phyloP scores from a whole-genome alignment of 2,113 vertebrate genomes.

The Acanthochromis polyacanthus region DNA sequence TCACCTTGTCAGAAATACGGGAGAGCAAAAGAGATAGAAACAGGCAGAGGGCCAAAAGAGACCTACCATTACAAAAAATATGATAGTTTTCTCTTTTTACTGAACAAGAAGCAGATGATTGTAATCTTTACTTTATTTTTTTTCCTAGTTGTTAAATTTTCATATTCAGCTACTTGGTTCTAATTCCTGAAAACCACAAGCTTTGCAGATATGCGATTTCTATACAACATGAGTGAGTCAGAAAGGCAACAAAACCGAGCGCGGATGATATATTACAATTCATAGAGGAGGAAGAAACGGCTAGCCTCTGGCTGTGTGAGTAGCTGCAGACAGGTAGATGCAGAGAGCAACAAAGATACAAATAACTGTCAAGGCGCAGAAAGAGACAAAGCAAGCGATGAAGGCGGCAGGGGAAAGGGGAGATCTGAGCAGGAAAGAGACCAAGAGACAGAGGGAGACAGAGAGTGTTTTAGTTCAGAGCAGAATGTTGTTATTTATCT shows the following conservation, averaged over 20 bases:
- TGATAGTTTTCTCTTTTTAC: constrained; percentile 8
- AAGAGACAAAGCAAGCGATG: constrained; percentile 64
- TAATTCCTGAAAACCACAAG: constrained; percentile 28
- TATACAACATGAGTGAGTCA: constrained; percentile 40
- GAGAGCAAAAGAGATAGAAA: neutral
- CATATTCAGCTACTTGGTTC: constrained; percentile 31
- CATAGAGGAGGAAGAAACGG: constrained; percentile 64
- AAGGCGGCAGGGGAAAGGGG: constrained; percentile 49
- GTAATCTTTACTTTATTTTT: neutral
- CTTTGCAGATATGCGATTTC: constrained; percentile 32
- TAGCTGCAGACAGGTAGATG: constrained; percentile 78
- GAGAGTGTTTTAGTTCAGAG: constrained; percentile 76
- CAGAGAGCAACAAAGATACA: constrained; percentile 77
- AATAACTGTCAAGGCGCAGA: constrained; percentile 78
- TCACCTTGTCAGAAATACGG: constrained; percentile 1
- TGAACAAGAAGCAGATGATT: constrained; percentile 7
- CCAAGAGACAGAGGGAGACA: constrained; percentile 68
- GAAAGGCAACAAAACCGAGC: constrained; percentile 35
- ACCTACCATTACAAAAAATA: neutral
- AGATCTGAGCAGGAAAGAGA: constrained; percentile 71
- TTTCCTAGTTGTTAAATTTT: constrained; percentile 7
- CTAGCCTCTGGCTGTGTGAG: constrained; percentile 79
- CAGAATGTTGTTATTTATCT: constrained; percentile 81
- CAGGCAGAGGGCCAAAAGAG: neutral
- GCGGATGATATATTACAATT: constrained; percentile 63